Base-by-base conservation (phyloP, 2,888 invertebrate species). In the Copidosoma aretas region DNA sequence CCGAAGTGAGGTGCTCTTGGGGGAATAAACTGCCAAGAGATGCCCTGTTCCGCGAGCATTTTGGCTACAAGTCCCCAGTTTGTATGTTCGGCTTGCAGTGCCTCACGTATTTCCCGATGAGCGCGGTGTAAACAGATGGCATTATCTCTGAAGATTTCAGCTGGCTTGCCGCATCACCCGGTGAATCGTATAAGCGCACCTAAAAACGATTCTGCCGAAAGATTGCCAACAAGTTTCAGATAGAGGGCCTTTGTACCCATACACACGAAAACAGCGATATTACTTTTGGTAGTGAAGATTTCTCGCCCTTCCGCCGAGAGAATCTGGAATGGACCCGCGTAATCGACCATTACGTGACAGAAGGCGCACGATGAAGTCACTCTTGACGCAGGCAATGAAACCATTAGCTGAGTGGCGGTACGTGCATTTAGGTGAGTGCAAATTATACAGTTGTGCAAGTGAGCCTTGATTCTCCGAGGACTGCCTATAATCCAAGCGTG, bases 201-300 rank as follows among this genome's bases (percentile, higher is more conserved):
- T 8, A 64, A 8, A 39, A 71, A 71, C 17, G 54, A 41, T 0
- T 22, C 61, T 3, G 67, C 64, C 2, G 64, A 67, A 19, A 68
- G 56, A 43, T 70, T 68, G 17, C 67, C 41, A 0, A 67, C 68
- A 1, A 73, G 49, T 4, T 74, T 67, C 4, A 74, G 17, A 19
- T 73, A 70, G 0, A 73, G 14, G 0, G 71, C 73, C 22, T 61
- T 67, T 0, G 64, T 69, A 0, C 41, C 52, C 4, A 73, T 52
- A 14, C 71, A 73, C 1, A 73, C 25, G 15, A 72, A 73, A 0
- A 74, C 5, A 0, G 60, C 57, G 1, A 63, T 41, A 21, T 67
- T 71, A 0, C 65, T 71, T 41, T 71, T 73, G 17, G 10, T 59
- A 0, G 67, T 59, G 10, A 41, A 25, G 3, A 60, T 22, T 0